Evolutionary conservation across 2,888 invertebrate species (phyloP).

Genomic region (Apotomis capreana): DNA sequence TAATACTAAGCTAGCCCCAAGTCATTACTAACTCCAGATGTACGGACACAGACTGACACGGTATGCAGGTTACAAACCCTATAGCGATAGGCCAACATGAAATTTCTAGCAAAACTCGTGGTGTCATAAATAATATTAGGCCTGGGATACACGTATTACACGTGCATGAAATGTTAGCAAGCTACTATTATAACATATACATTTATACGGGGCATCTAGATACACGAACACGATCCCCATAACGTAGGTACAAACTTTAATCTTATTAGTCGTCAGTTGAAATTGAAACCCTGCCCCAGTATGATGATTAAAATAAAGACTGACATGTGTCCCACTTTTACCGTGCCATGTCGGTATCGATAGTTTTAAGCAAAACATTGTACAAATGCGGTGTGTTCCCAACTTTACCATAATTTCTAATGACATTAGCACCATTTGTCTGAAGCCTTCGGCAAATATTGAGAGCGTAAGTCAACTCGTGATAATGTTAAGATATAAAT

Average conservation of each 20-base stretch:
- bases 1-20: constrained; percentile 38
- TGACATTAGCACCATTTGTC: constrained; percentile 32
- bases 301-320: constrained; percentile 4
- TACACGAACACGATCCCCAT: constrained; percentile 4
- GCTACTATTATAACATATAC: not conserved
- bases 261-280: constrained; percentile 14
- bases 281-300: constrained; percentile 6
- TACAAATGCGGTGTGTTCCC: constrained; percentile 6
- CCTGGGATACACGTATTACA: constrained; percentile 19
- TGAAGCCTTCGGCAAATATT: constrained; percentile 35
- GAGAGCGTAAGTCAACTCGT: constrained; percentile 18
- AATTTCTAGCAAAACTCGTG: constrained; percentile 54
- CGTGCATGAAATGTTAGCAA: constrained; percentile 5
- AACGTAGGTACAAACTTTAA: constrained; percentile 16
- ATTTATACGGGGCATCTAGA: not conserved
- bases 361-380: not conserved
- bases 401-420: constrained; percentile 31
- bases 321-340: not conserved
- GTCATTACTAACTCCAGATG: constrained; percentile 37
- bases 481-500: constrained; percentile 32
- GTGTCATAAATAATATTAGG: constrained; percentile 36
- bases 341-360: not conserved
- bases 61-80: constrained; percentile 46
- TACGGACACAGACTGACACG: constrained; percentile 38
- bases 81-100: constrained; percentile 63